These are phyloP conservation scores for Cepphus grylle DNA, from an alignment of 2,113 vertebrate species.

Conservation along the genomic window DNA sequence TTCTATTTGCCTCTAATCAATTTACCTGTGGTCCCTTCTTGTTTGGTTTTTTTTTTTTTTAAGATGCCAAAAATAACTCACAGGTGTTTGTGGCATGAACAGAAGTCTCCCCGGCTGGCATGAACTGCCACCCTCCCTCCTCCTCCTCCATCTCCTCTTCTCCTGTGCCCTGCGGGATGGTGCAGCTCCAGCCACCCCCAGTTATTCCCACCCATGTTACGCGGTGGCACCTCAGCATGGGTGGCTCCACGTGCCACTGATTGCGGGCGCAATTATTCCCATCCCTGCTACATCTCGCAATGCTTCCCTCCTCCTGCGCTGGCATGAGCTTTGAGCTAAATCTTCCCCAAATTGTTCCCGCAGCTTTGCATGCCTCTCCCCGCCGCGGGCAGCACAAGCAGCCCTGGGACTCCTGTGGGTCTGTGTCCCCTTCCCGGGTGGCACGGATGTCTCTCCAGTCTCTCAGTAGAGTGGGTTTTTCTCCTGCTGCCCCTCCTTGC, in stretches of 20 bases:
- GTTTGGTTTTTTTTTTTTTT: neutral
- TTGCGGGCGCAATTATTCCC: neutral
- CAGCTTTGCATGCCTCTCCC: accelerated
- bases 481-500: neutral
- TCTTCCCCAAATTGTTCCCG: neutral
- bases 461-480: neutral
- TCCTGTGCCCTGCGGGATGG: neutral
- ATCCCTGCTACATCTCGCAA: neutral
- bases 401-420: accelerated
- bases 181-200: neutral
- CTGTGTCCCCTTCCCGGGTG: accelerated
- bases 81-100: neutral
- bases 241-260: neutral
- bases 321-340: neutral
- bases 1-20: neutral
- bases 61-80: neutral
- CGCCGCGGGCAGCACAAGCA: accelerated
- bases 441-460: accelerated
- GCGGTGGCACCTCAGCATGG: accelerated
- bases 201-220: neutral
- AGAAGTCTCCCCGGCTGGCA: neutral
- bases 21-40: neutral
- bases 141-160: neutral
- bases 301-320: neutral
- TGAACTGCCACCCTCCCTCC: neutral